These are phyloP conservation scores for Drosophila putrida DNA, from an alignment of 2,888 invertebrate species.

Conservation along the genomic window DNA sequence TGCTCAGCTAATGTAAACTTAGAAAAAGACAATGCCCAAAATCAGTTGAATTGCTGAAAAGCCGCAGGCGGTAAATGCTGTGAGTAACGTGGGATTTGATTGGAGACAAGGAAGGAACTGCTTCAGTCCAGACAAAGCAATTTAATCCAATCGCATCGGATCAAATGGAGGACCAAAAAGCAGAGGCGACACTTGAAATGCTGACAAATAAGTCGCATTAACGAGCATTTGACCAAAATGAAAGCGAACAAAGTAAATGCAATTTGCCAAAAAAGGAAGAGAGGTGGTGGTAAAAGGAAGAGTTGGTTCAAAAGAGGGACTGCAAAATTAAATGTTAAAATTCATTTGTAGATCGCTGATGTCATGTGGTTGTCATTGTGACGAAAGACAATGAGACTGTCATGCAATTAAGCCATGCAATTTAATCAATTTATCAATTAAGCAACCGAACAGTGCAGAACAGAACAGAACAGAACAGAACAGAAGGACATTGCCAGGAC, in stretches of 20 bases:
- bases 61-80: conserved; percentile 36
- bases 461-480: conserved; percentile 4
- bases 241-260: conserved; percentile 62
- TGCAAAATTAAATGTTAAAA: conserved; percentile 60
- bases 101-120: neutral
- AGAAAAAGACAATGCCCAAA: conserved; percentile 43
- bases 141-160: conserved; percentile 43
- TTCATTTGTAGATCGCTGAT: conserved; percentile 40
- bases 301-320: neutral
- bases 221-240: conserved; percentile 55
- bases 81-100: neutral
- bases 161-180: conserved; percentile 8
- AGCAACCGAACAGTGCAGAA: conserved; percentile 27
- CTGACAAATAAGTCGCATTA: conserved; percentile 79
- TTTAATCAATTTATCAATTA: conserved; percentile 81
- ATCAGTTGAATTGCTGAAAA: conserved; percentile 33
- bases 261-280: conserved; percentile 56
- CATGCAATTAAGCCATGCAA: conserved; percentile 74
- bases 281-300: neutral
- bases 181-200: conserved; percentile 64
- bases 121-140: conserved; percentile 51
- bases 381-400: conserved; percentile 53
- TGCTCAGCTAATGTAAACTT: conserved; percentile 19
- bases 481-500: conserved; percentile 18
- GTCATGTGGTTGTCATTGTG: conserved; percentile 47